Evolutionary conservation across 2,888 invertebrate genomes (phyloP).

Genomic region (Eilema caniola): DNA sequence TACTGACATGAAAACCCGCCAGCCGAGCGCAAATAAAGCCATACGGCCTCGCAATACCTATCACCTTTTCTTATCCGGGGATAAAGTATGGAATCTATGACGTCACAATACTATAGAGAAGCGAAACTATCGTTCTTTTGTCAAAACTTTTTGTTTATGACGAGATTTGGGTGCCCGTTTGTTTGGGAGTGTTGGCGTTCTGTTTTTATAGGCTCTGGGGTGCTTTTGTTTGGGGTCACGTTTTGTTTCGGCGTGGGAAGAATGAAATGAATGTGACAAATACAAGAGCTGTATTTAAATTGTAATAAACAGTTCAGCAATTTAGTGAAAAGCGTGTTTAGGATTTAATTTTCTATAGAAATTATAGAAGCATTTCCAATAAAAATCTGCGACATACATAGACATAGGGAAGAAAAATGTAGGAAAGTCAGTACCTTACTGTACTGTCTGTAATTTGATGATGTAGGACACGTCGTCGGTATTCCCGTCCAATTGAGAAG

Average conservation of each 20-base stretch:
- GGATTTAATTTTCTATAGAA: not conserved
- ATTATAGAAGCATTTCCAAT: not conserved
- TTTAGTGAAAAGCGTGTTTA: not conserved
- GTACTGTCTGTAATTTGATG: no score
- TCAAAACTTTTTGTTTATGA: conserved; percentile 44
- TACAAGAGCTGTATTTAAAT: not conserved
- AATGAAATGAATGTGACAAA: conserved; percentile 13
- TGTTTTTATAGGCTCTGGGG: conserved; percentile 19
- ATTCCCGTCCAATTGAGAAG: no score
- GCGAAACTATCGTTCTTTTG: conserved; percentile 38
- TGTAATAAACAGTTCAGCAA: not conserved
- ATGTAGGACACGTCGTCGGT: no score
- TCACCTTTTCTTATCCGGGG: conserved; percentile 33
- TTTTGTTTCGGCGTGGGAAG: conserved; percentile 18
- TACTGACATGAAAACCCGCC: conserved; percentile 36
- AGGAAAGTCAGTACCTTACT: no score
- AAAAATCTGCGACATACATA: not conserved
- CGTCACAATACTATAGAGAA: conserved; percentile 33
- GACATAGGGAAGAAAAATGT: no score
- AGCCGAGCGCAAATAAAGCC: conserved; percentile 34
- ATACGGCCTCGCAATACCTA: conserved; percentile 37
- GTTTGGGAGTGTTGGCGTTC: conserved; percentile 19
- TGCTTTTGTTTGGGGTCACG: conserved; percentile 16
- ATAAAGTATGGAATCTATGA: conserved; percentile 29
- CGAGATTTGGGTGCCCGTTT: conserved; percentile 23